Conservation (phyloP, 2,797 vertebrate genomes). For the Tenualosa ilisha region DNA sequence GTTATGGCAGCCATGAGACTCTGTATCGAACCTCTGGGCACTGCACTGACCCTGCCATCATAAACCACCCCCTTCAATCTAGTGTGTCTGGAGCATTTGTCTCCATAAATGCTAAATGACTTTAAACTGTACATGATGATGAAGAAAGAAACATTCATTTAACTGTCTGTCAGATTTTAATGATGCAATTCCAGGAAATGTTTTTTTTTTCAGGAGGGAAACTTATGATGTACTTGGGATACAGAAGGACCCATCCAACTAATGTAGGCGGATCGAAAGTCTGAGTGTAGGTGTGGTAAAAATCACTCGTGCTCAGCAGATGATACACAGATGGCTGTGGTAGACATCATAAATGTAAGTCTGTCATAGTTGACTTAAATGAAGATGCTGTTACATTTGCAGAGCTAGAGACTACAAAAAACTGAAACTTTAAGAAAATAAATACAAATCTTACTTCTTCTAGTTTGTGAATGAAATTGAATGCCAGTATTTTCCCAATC, state of each 20-base stretch:
- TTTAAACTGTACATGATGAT: not conserved
- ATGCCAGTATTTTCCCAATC: not conserved
- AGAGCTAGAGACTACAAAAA: not conserved
- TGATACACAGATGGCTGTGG: not conserved
- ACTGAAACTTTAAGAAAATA: not conserved
- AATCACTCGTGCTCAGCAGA: not conserved
- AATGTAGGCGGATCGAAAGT: not conserved
- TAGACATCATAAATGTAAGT: not conserved
- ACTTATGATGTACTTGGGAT: not conserved
- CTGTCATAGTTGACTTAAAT: not conserved
- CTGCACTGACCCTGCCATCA: not conserved
- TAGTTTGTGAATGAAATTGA: not conserved
- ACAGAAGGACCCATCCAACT: not conserved
- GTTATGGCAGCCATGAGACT: not conserved
- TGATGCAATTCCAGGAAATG: not conserved
- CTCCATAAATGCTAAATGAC: conserved; percentile 4
- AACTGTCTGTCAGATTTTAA: not conserved
- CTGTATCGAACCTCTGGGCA: not conserved
- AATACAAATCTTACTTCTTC: not conserved
- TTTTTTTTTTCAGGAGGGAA: not conserved
- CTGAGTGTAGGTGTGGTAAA: conserved; percentile 12
- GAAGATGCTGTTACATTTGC: not conserved
- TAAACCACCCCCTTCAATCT: not conserved
- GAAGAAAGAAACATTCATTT: not conserved
- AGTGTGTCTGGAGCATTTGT: not conserved